Evolutionary conservation across 2,113 vertebrate species (phyloP).

Genomic region (Nerophis ophidion): DNA sequence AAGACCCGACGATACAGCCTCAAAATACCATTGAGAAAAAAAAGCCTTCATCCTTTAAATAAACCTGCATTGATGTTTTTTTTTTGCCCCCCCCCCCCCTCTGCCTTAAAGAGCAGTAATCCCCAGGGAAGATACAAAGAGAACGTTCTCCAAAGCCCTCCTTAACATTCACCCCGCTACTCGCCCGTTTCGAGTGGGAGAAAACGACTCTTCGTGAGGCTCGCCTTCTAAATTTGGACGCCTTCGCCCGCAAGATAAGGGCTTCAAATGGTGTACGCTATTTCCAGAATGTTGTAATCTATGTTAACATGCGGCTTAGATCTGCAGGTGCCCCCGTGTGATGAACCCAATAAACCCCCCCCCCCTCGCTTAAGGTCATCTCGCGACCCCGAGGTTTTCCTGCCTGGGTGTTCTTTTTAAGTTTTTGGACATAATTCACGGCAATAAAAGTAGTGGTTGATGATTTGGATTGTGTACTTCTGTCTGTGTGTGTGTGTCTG

Average conservation of each 20-base stretch:
- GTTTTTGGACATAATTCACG: conserved; percentile 41
- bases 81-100: not conserved
- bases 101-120: conserved; percentile 67
- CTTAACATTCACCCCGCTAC: conserved; percentile 67
- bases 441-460: conserved; percentile 24
- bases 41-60: conserved; percentile 71
- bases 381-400: conserved; percentile 21
- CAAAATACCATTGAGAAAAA: conserved; percentile 69
- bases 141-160: conserved; percentile 61
- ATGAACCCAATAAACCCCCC: conserved; percentile 24
- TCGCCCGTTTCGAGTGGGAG: conserved; percentile 54
- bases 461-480: conserved; percentile 15
- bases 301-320: conserved; percentile 23
- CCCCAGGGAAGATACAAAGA: conserved; percentile 49
- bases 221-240: conserved; percentile 47
- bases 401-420: conserved; percentile 29
- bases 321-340: conserved; percentile 22
- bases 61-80: conserved; percentile 71
- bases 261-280: conserved; percentile 54
- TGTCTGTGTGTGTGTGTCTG: not conserved
- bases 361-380: conserved; percentile 28
- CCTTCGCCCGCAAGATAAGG: conserved; percentile 38
- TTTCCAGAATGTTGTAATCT: conserved; percentile 28
- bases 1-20: conserved; percentile 66
- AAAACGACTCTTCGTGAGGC: conserved; percentile 56